phyloP scores from a whole-genome alignment of 2,888 invertebrate genomes.

The Aporophyla lueneburgensis region DNA sequence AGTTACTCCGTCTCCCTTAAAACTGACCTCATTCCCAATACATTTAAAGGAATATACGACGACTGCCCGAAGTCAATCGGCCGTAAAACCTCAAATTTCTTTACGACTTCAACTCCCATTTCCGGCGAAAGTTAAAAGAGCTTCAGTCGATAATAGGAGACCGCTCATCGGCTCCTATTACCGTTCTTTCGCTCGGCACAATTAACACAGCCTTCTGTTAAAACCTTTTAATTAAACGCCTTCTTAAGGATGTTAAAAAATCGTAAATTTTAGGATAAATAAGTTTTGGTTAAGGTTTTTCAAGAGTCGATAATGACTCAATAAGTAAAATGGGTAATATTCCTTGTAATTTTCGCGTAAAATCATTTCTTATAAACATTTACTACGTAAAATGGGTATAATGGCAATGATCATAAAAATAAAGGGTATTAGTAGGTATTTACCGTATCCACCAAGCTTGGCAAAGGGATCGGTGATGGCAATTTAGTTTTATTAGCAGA shows the following conservation, averaged over 20 bases:
- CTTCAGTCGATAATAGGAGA: conserved; percentile 55
- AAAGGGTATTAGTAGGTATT: conserved; percentile 1
- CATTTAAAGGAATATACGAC: conserved; percentile 31
- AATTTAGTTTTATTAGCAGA: conserved; percentile 18
- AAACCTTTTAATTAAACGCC: conserved; percentile 57
- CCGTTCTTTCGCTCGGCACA: conserved; percentile 43
- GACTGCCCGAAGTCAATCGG: conserved; percentile 11
- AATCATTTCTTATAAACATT: not conserved
- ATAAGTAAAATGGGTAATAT: not conserved
- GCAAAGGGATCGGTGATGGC: conserved; percentile 1
- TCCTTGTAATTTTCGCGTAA: not conserved
- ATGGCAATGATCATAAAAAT: conserved; percentile 12
- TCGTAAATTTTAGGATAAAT: conserved; percentile 27
- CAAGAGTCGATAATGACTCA: not conserved
- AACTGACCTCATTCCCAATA: conserved; percentile 35
- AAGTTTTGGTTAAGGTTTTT: not conserved
- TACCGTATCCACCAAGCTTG: not conserved
- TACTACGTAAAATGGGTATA: not conserved
- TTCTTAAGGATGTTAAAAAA: conserved; percentile 39
- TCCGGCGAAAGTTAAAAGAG: conserved; percentile 34
- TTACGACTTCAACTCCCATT: conserved; percentile 52
- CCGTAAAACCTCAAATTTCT: conserved; percentile 60
- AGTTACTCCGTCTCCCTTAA: not conserved
- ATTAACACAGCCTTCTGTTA: conserved; percentile 50
- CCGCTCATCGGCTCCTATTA: conserved; percentile 45